phyloP scores from a whole-genome alignment of 2,113 vertebrate species.

The Pollachius pollachius region DNA sequence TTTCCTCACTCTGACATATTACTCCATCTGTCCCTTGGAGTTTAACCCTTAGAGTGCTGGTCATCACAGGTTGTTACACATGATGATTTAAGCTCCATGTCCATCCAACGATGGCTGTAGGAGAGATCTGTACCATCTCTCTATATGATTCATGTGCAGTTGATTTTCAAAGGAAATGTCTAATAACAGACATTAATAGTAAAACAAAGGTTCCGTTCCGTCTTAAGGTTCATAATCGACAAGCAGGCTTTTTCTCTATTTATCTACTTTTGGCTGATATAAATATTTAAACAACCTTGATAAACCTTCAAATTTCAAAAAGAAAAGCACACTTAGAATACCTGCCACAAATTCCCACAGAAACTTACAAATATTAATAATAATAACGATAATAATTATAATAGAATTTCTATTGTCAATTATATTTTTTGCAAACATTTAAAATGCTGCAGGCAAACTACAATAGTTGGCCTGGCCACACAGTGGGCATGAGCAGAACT shows the following conservation, averaged over 20 bases:
- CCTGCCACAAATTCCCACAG: conserved; percentile 31
- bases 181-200: conserved; percentile 99
- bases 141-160: conserved; percentile 97
- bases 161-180: conserved; percentile 99
- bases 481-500: conserved; percentile 95
- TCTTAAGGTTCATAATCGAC: conserved; percentile 91
- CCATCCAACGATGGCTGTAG: conserved; percentile 98
- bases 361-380: conserved; percentile 83
- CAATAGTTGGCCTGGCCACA: conserved; percentile 92
- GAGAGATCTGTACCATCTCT: conserved; percentile 98
- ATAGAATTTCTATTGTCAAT: conserved; percentile 77
- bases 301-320: conserved; percentile 61
- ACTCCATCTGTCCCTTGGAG: conserved; percentile 81
- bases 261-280: conserved; percentile 78
- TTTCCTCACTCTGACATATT: conserved; percentile 82
- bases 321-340: conserved; percentile 50
- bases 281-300: conserved; percentile 82
- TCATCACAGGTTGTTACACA: conserved; percentile 89
- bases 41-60: conserved; percentile 79
- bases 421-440: conserved; percentile 72
- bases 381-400: conserved; percentile 82
- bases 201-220: conserved; percentile 87
- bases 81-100: conserved; percentile 83
- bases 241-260: conserved; percentile 83
- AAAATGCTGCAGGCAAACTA: conserved; percentile 93